phyloP scores from a whole-genome alignment of 2,797 vertebrate species.

The Poeciliopsis turneri region DNA sequence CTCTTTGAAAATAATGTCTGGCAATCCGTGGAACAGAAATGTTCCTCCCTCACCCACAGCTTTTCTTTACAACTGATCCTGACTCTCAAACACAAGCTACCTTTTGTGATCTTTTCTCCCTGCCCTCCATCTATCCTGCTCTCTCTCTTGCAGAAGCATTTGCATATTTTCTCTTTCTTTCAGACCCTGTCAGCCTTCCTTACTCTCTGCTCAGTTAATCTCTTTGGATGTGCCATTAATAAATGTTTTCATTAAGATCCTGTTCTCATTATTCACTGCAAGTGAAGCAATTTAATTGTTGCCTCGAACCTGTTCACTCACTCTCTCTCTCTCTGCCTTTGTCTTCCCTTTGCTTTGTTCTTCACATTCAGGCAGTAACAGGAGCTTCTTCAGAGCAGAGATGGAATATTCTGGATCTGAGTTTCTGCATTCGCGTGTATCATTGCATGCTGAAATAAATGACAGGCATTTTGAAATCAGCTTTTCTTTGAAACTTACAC shows the following conservation, averaged over 20 bases:
- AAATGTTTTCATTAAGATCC: conserved; percentile 61
- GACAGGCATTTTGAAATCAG: conserved; percentile 55
- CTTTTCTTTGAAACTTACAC: conserved; percentile 46
- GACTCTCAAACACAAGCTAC: conserved; percentile 14
- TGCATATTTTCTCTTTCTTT: conserved; percentile 21
- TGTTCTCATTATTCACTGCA: conserved; percentile 49
- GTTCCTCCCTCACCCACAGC: conserved; percentile 8
- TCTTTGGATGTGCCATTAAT: conserved; percentile 50
- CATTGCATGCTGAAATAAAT: conserved; percentile 41
- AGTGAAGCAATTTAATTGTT: conserved; percentile 54
- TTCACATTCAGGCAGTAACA: conserved; percentile 6
- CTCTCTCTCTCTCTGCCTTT: not conserved
- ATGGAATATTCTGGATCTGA: conserved; percentile 11
- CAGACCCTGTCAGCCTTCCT: conserved; percentile 18
- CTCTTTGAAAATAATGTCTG: conserved; percentile 6
- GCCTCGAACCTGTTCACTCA: conserved; percentile 15
- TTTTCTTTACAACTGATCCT: conserved; percentile 8
- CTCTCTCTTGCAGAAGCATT: conserved; percentile 11
- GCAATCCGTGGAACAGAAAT: conserved; percentile 12
- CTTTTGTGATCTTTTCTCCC: conserved; percentile 19
- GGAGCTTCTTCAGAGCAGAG: conserved; percentile 22
- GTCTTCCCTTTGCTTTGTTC: conserved; percentile 24
- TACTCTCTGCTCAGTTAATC: conserved; percentile 47
- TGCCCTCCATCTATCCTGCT: conserved; percentile 3
- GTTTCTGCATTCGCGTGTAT: conserved; percentile 34